Percentiles rank a stretch among this genome's conserved stretches.
phyloP scores from a whole-genome alignment of 35 echinoderm and acorn worm species.

The Chiridota heheva region DNA sequence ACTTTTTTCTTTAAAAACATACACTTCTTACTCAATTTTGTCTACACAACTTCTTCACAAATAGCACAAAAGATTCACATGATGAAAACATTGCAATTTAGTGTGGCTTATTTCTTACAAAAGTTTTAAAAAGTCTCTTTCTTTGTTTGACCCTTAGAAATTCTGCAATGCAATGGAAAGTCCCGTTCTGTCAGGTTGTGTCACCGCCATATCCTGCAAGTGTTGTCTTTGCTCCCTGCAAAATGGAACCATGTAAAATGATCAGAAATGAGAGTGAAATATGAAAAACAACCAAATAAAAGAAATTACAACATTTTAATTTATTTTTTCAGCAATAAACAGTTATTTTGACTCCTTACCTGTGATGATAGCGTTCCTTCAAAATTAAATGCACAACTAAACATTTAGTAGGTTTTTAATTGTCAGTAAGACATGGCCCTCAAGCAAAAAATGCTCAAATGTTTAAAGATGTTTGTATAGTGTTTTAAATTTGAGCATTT shows the following conservation, averaged over 20 bases:
- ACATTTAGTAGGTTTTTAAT: not conserved
- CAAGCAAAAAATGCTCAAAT: not conserved
- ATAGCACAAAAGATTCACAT: no score
- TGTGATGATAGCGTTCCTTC: not conserved
- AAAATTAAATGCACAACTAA: not conserved
- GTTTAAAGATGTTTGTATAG: not conserved
- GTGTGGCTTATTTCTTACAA: no score
- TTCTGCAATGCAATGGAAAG: no score
- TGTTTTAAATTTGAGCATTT: not conserved
- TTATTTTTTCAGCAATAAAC: not conserved
- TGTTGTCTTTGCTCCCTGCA: constrained; percentile 86
- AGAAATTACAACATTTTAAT: not conserved
- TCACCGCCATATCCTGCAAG: constrained; percentile 80
- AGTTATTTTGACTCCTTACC: not conserved
- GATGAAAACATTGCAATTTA: no score
- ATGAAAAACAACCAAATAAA: not conserved
- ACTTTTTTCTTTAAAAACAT: no score
- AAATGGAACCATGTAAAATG: not conserved
- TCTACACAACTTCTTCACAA: no score
- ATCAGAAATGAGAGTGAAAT: not conserved
- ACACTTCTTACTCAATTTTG: no score
- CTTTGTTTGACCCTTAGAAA: no score
- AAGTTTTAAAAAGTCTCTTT: no score
- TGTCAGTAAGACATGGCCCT: not conserved
- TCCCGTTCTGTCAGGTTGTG: no score